These are phyloP conservation scores for Teleiodes luculella DNA, from an alignment of 2,888 invertebrate species.

Conservation along the genomic window DNA sequence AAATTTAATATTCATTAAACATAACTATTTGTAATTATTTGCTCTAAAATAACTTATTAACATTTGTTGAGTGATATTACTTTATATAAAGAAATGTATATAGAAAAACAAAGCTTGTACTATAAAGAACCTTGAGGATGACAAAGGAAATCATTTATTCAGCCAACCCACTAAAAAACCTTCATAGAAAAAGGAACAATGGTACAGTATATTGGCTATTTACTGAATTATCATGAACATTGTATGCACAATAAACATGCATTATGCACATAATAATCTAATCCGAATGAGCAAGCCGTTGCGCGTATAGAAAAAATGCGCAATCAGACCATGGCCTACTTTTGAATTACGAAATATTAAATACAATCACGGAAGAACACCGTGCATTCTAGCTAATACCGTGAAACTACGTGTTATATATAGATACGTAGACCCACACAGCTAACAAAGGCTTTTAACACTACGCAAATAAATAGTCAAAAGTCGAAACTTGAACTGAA, in stretches of 20 bases:
- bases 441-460: conserved; percentile 61
- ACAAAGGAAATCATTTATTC: conserved; percentile 18
- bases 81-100: not conserved
- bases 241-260: conserved; percentile 26
- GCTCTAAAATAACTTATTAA: too few relatives aligned
- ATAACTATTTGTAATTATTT: too few relatives aligned
- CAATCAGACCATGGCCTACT: conserved; percentile 75
- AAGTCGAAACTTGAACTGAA: conserved; percentile 24
- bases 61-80: too few relatives aligned
- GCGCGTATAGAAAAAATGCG: conserved; percentile 57
- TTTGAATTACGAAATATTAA: conserved; percentile 68
- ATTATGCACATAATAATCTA: conserved; percentile 27
- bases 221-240: not conserved
- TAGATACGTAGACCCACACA: conserved; percentile 60
- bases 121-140: conserved; percentile 17
- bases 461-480: conserved; percentile 31
- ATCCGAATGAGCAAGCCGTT: conserved; percentile 37
- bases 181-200: conserved; percentile 11
- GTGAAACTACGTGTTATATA: conserved; percentile 63
- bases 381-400: conserved; percentile 49
- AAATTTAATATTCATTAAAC: too few relatives aligned
- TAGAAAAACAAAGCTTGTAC: not conserved
- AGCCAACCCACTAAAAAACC: conserved; percentile 9
- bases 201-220: not conserved
- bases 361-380: conserved; percentile 65